Conservation (phyloP, 2,113 vertebrate genomes). For the Microcebus griseorufus region DNA sequence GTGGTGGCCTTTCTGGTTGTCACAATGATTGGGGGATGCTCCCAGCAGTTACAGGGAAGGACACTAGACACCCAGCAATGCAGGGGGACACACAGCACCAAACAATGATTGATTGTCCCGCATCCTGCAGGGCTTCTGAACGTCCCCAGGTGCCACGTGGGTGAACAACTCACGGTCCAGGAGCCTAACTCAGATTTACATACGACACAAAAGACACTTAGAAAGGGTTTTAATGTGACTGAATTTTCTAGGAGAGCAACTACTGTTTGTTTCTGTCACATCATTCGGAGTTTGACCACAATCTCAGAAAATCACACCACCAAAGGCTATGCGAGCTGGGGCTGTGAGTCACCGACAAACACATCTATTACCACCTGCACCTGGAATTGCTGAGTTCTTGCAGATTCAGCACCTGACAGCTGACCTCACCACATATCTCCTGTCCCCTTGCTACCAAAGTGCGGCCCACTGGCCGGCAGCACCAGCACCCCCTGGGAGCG, state of each 20-base stretch:
- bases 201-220: not conserved
- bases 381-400: not conserved
- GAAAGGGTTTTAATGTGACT: not conserved
- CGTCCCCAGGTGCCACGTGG: not conserved
- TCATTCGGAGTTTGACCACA: not conserved
- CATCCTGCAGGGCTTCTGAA: not conserved
- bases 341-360: not conserved
- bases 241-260: not conserved
- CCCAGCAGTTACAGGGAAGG: not conserved
- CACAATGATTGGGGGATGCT: not conserved
- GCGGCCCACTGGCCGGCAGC: fast-evolving
- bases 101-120: not conserved
- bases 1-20: not conserved
- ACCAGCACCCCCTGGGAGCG: fast-evolving
- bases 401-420: not conserved
- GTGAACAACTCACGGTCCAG: not conserved
- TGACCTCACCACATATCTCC: not conserved
- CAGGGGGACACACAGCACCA: fast-evolving
- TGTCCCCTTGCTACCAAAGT: not conserved
- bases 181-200: not conserved
- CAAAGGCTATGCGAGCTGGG: not conserved
- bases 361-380: not conserved
- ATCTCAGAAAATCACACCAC: not conserved
- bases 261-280: not conserved
- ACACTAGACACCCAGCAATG: not conserved